phyloP scores from a whole-genome alignment of 1,140 invertebrate genomes.

The Euura lappo region DNA sequence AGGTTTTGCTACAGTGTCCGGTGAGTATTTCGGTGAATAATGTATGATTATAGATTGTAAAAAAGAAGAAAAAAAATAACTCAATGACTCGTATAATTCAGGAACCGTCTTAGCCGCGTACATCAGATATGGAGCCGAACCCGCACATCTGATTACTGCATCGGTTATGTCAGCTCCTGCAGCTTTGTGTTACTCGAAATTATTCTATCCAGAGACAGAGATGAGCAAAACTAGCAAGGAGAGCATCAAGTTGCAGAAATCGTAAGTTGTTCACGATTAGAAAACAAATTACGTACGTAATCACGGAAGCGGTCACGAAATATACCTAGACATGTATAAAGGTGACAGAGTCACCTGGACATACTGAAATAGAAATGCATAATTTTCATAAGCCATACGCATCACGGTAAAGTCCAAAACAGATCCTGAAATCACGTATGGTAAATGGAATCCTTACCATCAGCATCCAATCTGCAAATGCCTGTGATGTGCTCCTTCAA shows the following conservation, averaged over 20 bases:
- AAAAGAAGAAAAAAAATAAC: background rate
- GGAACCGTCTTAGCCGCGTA: slow-evolving; percentile 91
- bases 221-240: slow-evolving; percentile 73
- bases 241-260: slow-evolving; percentile 68
- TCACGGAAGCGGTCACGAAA: too few species aligned
- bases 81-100: slow-evolving; percentile 41
- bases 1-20: slow-evolving; percentile 94
- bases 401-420: too few species aligned
- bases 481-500: too few species aligned
- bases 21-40: slow-evolving; percentile 53
- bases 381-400: too few species aligned
- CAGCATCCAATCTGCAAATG: too few species aligned
- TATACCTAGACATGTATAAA: too few species aligned
- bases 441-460: too few species aligned
- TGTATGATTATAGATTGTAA: background rate
- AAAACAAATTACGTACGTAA: too few species aligned
- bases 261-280: slow-evolving; percentile 57
- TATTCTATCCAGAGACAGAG: slow-evolving; percentile 90
- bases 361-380: too few species aligned
- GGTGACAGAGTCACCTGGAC: too few species aligned
- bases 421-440: too few species aligned
- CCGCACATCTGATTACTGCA: slow-evolving; percentile 84
- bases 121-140: slow-evolving; percentile 86
- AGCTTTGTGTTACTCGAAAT: slow-evolving; percentile 86
- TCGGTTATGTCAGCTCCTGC: slow-evolving; percentile 96